Percentiles rank a stretch among this genome's conserved stretches.
Evolutionary conservation across 2,113 vertebrate species (phyloP).

Genomic region (Cavia aperea): DNA sequence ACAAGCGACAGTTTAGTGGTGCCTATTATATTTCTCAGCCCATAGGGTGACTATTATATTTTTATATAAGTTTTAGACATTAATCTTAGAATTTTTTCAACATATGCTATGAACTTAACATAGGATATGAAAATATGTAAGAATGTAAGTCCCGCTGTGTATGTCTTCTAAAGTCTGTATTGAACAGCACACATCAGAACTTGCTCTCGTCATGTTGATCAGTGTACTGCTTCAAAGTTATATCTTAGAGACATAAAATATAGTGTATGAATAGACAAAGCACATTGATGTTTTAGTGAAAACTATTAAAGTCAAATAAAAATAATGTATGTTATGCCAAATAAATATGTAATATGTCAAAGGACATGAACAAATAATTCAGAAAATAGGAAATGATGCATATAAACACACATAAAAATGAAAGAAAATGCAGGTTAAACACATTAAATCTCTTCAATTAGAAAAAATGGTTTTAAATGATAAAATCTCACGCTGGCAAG

Average conservation of each 20-base stretch:
- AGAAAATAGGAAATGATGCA: conserved; percentile 29
- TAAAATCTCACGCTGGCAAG: conserved; percentile 48
- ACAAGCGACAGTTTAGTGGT: neutral
- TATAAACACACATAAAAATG: conserved; percentile 44
- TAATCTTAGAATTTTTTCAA: neutral
- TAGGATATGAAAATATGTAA: neutral
- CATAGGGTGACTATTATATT: neutral
- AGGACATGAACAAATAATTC: neutral
- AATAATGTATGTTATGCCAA: neutral
- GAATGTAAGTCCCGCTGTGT: neutral
- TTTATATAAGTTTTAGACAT: neutral
- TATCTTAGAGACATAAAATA: neutral
- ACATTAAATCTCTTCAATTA: conserved; percentile 53
- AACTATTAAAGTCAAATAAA: neutral
- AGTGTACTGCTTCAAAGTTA: neutral
- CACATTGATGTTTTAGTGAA: neutral
- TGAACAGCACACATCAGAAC: neutral
- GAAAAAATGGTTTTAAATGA: conserved; percentile 46
- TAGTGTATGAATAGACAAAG: neutral
- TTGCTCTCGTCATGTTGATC: neutral
- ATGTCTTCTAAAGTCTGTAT: neutral
- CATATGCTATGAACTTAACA: neutral
- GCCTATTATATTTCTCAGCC: neutral
- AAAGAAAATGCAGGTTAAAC: conserved; percentile 50
- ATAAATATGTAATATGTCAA: neutral